Conservation (phyloP, 2,888 invertebrate species). For the Nymphalis polychloros region DNA sequence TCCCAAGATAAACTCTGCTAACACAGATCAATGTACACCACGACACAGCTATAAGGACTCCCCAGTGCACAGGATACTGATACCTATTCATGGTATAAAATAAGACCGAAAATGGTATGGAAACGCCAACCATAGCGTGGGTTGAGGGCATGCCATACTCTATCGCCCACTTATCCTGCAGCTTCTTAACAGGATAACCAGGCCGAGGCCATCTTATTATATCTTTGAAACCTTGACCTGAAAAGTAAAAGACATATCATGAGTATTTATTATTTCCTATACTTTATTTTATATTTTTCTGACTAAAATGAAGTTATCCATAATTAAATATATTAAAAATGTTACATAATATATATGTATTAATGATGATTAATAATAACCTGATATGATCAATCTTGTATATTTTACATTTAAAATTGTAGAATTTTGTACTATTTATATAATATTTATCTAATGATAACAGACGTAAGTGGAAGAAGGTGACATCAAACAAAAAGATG, state of each 20-base stretch:
- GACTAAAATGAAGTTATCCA: too few relatives aligned
- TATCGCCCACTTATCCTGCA: slow-evolving; percentile 93
- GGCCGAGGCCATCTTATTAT: slow-evolving; percentile 93
- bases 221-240: slow-evolving; percentile 94
- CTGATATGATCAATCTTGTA: too few relatives aligned
- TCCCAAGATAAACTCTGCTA: slow-evolving; percentile 94
- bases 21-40: slow-evolving; percentile 91
- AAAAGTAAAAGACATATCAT: slow-evolving; percentile 39
- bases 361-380: too few relatives aligned
- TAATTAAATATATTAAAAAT: too few relatives aligned
- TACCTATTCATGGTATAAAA: slow-evolving; percentile 91
- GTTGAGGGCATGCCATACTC: slow-evolving; percentile 98
- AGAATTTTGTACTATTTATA: too few relatives aligned
- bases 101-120: slow-evolving; percentile 92
- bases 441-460: too few relatives aligned
- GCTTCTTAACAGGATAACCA: slow-evolving; percentile 89
- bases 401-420: too few relatives aligned
- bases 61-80: slow-evolving; percentile 84
- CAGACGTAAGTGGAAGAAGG: too few relatives aligned
- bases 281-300: neutral
- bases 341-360: too few relatives aligned
- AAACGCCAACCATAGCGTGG: slow-evolving; percentile 94
- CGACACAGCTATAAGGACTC: slow-evolving; percentile 80
- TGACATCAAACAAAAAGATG: too few relatives aligned
- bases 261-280: neutral